Base-by-base conservation (phyloP, 1,140 invertebrate species). In the Carposina sasakii region DNA sequence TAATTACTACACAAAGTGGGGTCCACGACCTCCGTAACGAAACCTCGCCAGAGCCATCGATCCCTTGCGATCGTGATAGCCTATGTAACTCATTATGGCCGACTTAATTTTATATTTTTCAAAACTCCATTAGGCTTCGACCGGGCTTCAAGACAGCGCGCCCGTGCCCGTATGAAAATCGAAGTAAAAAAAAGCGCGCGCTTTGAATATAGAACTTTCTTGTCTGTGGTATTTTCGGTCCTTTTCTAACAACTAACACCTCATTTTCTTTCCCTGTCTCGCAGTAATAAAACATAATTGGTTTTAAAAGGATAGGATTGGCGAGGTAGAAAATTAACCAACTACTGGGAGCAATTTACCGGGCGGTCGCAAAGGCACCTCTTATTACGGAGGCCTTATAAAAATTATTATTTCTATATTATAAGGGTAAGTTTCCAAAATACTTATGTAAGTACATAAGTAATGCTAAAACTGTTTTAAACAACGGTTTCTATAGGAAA, bases 281-380 rank as follows among this genome's bases (percentile, higher is more conserved):
- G 54, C 63, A 57, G 68, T 85, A 83, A 84, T 85, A 82, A 83
- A 85, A 81, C 74, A 76, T 82, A 85, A 85, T 85, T 82, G 79
- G 69, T 83, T 85, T 84, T 81, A 83, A 85, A 81, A 77, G 78
- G 57, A 75, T 71, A 76, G 73, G 79, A 85, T 85, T 85, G 81
- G 79, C 72, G 72, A 76, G 75, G 67, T 66, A 46, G 51, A 57
- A 60, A 64, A 71, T 77, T 69, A 72, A 70, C 67, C 60, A 48
- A 65, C n/a, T n/a, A n/a, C n/a, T n/a, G 63, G 64, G 69, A 71
- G 76, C 71, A 81, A 84, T 81, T 83, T 81, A 68, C 68, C 57
- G n/a, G 60, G 54, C 54, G 56, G 41, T 33, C 45, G 17, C 47
- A 57, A 53, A 55, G 67, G 60, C 58, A 57, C 49, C 63, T 61